These are phyloP conservation scores for Toxostoma redivivum DNA, from an alignment of 2,113 vertebrate genomes.

Conservation along the genomic window DNA sequence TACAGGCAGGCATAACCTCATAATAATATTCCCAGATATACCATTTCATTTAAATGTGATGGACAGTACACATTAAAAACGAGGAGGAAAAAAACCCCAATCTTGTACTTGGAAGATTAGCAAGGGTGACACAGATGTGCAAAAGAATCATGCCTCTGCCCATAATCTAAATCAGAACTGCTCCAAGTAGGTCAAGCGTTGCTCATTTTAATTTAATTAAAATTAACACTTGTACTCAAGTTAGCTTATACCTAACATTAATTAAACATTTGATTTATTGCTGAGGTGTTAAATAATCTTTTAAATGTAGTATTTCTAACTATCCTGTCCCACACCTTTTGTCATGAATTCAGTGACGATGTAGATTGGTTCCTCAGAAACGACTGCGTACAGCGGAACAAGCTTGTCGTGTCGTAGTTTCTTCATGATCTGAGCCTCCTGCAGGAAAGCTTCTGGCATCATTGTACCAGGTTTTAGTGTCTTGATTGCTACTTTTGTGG, in stretches of 20 bases:
- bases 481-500: constrained; percentile 96
- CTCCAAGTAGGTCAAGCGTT: constrained; percentile 24
- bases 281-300: constrained; percentile 4
- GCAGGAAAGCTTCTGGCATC: constrained; percentile 95
- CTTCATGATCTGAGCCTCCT: constrained; percentile 98
- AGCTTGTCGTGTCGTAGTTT: constrained; percentile 93
- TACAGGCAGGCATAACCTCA: background rate
- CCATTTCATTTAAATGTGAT: background rate
- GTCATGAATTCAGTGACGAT: constrained; percentile 97
- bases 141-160: background rate
- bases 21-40: background rate
- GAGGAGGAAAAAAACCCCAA: accelerated
- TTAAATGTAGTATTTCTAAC: background rate
- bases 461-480: constrained; percentile 94
- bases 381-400: constrained; percentile 91
- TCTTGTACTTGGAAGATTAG: background rate
- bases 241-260: background rate
- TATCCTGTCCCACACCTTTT: constrained; percentile 78
- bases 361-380: constrained; percentile 95
- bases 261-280: constrained; percentile 3
- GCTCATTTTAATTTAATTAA: constrained; percentile 32
- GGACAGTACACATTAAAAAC: background rate
- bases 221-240: background rate
- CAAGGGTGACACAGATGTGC: constrained; percentile 1
- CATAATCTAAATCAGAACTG: background rate